Percentiles rank a stretch among this genome's conserved stretches.
Evolutionary conservation across 2,797 vertebrate species (phyloP).

Genomic region (Paguma larvata): DNA sequence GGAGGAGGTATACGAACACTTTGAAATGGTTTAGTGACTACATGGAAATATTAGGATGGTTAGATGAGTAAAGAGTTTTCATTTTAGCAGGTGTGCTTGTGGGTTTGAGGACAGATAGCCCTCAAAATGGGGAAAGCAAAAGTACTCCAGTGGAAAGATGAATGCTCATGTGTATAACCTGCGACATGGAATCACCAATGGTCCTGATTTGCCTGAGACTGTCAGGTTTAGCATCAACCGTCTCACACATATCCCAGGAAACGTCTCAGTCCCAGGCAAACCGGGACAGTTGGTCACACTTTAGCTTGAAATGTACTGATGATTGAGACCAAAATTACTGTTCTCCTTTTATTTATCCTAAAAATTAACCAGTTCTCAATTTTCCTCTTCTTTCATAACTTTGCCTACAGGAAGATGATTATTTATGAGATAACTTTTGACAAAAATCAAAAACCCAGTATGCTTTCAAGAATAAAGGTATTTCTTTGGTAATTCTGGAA

Average conservation of each 20-base stretch:
- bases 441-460: conserved; percentile 47
- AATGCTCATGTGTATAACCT: background rate
- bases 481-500: conserved; percentile 75
- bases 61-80: background rate
- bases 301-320: background rate
- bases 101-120: background rate
- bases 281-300: background rate
- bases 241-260: background rate
- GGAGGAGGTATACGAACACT: background rate
- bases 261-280: background rate
- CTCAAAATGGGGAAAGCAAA: background rate
- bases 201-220: background rate
- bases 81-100: background rate
- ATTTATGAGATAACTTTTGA: conserved; percentile 20
- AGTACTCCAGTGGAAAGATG: background rate
- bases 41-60: background rate
- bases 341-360: background rate
- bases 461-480: conserved; percentile 31
- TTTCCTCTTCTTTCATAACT: conserved; percentile 42
- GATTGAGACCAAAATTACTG: background rate
- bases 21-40: background rate
- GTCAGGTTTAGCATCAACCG: background rate
- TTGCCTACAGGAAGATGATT: conserved; percentile 45
- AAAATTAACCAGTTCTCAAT: background rate
- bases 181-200: background rate